Conservation (phyloP, 1,140 invertebrate species). For the Heliconius hermathena region DNA sequence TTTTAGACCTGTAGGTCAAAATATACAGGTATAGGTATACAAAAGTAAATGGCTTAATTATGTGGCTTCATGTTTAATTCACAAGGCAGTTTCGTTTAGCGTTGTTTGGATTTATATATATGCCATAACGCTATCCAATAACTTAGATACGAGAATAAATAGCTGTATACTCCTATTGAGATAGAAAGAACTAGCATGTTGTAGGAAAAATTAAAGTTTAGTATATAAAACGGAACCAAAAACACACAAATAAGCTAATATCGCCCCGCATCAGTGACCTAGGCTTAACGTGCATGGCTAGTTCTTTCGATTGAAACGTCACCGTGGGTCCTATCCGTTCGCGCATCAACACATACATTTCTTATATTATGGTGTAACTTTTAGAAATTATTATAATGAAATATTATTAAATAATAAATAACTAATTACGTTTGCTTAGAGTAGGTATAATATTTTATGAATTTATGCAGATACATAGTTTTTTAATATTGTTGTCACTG, state of each 20-base stretch:
- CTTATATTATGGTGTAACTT: conserved; percentile 71
- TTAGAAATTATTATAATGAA: conserved; percentile 74
- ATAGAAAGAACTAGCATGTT: conserved; percentile 46
- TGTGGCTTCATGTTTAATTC: conserved; percentile 6
- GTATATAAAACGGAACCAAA: conserved; percentile 43
- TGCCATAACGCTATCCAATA: too few species aligned
- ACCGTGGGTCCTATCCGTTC: conserved; percentile 25
- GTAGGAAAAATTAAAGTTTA: conserved; percentile 30
- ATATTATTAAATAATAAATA: conserved; percentile 51
- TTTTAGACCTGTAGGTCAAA: conserved; percentile 12
- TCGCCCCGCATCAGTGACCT: conserved; percentile 21
- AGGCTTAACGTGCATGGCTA: conserved; percentile 35
- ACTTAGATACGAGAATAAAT: conserved; percentile 33
- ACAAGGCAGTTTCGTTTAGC: conserved; percentile 28
- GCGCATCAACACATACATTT: conserved; percentile 65
- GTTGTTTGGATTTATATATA: conserved; percentile 36
- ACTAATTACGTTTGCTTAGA: conserved; percentile 77
- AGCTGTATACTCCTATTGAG: conserved; percentile 27
- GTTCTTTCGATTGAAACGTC: conserved; percentile 40
- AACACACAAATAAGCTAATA: conserved; percentile 32
- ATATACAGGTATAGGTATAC: conserved; percentile 18
- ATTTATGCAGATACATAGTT: conserved; percentile 81
- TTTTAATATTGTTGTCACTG: conserved; percentile 82
- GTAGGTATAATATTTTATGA: conserved; percentile 79
- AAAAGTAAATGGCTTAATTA: conserved; percentile 6